Conservation (phyloP, 1,140 invertebrate genomes). For the Drosophila teissieri region DNA sequence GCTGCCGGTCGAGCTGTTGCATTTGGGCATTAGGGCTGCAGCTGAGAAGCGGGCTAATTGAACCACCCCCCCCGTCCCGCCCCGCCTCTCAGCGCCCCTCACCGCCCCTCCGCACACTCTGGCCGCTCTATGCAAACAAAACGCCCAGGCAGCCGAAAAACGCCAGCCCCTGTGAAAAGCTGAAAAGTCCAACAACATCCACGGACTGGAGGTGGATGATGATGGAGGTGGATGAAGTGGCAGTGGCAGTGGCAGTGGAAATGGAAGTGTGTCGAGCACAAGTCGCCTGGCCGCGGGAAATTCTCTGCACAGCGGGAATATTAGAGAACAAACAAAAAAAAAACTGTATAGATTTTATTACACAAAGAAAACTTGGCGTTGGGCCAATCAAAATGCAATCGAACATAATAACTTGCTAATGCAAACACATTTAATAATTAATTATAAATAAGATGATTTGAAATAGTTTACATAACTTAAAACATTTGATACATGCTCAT, state of each 20-base stretch:
- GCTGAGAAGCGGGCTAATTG: conserved; percentile 55
- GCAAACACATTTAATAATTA: no score
- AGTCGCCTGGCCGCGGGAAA: conserved; percentile 32
- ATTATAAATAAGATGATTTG: background rate
- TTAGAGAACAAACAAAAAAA: no score
- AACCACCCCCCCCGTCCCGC: conserved; percentile 48
- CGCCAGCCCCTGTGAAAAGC: conserved; percentile 33
- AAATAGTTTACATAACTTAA: no score
- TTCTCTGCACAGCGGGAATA: conserved; percentile 31
- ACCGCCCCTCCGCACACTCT: no score
- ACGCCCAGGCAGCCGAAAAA: conserved; percentile 52
- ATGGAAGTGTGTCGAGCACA: conserved; percentile 51
- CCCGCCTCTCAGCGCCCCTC: background rate
- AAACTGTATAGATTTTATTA: no score
- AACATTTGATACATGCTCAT: no score
- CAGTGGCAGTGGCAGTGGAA: background rate
- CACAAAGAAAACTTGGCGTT: no score
- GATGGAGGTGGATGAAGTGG: background rate
- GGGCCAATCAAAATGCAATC: no score
- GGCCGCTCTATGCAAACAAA: conserved; percentile 42
- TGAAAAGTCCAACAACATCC: conserved; percentile 19
- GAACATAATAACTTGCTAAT: no score
- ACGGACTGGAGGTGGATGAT: conserved; percentile 4
- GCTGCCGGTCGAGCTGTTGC: conserved; percentile 47
- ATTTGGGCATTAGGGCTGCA: conserved; percentile 24